Percentiles rank a stretch among this genome's conserved stretches.
These are phyloP conservation scores for Cepphus grylle DNA, from an alignment of 2,113 vertebrate genomes.

Conservation along the genomic window DNA sequence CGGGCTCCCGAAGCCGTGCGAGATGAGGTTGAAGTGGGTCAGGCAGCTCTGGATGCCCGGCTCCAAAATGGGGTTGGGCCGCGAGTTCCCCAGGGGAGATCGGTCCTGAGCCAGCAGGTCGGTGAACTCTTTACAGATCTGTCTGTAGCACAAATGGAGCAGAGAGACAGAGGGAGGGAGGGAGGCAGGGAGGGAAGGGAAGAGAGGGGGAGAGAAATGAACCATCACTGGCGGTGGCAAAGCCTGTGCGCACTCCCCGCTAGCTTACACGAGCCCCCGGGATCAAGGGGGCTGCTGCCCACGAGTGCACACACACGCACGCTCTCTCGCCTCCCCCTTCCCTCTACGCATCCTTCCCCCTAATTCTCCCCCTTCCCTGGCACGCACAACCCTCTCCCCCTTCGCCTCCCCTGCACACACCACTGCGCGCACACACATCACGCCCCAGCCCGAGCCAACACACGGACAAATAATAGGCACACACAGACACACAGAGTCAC, in stretches of 20 bases:
- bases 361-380: background rate
- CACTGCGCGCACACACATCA: background rate
- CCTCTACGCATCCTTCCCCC: background rate
- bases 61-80: constrained; percentile 97
- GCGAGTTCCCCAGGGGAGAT: constrained; percentile 96
- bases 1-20: constrained; percentile 97
- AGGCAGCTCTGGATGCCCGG: constrained; percentile 99
- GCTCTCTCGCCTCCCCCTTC: background rate
- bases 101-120: constrained; percentile 99
- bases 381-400: background rate
- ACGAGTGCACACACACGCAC: rapidly evolving
- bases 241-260: background rate
- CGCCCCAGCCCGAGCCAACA: background rate
- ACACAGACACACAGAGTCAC: rapidly evolving
- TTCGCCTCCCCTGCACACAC: background rate
- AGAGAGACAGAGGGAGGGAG: constrained; percentile 33
- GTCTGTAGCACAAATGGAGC: constrained; percentile 81
- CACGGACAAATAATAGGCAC: background rate
- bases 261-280: background rate
- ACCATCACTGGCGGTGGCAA: background rate
- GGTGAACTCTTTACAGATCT: constrained; percentile 99
- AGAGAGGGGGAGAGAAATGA: constrained; percentile 34
- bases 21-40: constrained; percentile 99
- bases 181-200: background rate
- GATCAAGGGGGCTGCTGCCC: background rate